Evolutionary conservation across 1,140 invertebrate genomes (phyloP), one percentile per base, ranked within the genome.

Genomic region (Lordiphosa collinella): DNA sequence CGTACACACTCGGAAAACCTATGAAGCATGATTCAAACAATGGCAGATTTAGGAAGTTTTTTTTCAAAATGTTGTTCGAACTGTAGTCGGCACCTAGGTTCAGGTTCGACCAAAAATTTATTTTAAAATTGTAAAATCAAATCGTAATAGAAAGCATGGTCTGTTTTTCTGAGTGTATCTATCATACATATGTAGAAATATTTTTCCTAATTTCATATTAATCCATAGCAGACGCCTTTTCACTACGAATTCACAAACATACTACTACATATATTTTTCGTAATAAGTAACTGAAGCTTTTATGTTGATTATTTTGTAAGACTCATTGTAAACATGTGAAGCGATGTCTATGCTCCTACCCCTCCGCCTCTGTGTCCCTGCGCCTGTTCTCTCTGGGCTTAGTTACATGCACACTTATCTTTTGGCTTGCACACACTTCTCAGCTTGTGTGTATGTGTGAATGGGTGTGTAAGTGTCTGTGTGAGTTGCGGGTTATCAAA

Each of bases 281-380:
- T 76, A 82, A 76, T 82, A 84, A 84, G 76, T 71, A 72, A 82
- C 49, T 64, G 54, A 84, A 82, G 72, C 78, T 82, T 84, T 82
- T 82, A 82, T 82, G 78, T 84, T 82, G 78, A 82, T 82, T 82
- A 82, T 84, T 73, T 78, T 65, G 76, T 67, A 76, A 68, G 61
- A 58, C 70, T 55, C 55, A 58, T 63, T 82, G 76, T 80, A 64
- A 64, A 71, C 57, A 70, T 29, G 46, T 46, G 31, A 14, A 31
- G 22, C 14, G 52, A 54, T 16, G 34, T 36, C 25, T 22, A 37
- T 35, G 32, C 14, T 34, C 16, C n/a, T 13, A 9, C 25, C 44
- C 9, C 13, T 32, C 12, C 25, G 5, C 12, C n/a, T 47, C 22
- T 25, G 12, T 16, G 6, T 10, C 4, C 16, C 11, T 16, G 12